These are phyloP conservation scores for Ceratosolen solmsi DNA, from an alignment of 1,140 invertebrate species.

Conservation along the genomic window DNA sequence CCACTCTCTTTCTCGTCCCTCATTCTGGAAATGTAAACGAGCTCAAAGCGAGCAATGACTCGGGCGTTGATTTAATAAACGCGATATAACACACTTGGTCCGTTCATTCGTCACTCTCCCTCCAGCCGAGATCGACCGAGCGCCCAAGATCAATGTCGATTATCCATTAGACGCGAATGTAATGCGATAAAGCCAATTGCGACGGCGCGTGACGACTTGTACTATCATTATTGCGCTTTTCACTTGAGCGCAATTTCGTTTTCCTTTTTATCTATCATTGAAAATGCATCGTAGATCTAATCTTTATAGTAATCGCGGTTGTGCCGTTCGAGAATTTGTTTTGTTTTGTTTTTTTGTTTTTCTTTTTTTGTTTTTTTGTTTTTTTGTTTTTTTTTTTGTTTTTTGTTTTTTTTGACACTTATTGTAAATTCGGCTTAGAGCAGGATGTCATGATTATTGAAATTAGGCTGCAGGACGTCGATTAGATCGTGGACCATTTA, in stretches of 20 bases:
- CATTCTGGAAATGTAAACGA: background rate
- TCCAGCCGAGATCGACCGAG: background rate
- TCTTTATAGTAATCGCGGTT: no score
- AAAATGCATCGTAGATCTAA: no score
- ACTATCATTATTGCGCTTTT: background rate
- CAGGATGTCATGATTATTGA: no score
- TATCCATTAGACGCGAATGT: slow-evolving; percentile 33
- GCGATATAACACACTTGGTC: background rate
- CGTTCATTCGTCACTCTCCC: no score
- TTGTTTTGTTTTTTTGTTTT: no score
- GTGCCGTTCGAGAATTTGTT: no score
- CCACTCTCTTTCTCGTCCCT: background rate
- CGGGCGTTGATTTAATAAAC: slow-evolving; percentile 25
- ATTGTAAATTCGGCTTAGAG: no score
- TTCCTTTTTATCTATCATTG: background rate
- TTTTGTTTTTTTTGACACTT: no score
- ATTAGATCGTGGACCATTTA: no score
- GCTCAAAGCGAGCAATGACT: background rate
- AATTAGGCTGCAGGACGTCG: no score
- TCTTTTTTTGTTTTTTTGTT: no score
- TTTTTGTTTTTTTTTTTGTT: no score
- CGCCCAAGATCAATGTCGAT: slow-evolving; percentile 45
- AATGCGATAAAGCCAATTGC: slow-evolving; percentile 39
- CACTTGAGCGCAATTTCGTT: background rate
- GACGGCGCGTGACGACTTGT: background rate